phyloP scores from a whole-genome alignment of 2,888 invertebrate genomes.

The Cotesia congregata region DNA sequence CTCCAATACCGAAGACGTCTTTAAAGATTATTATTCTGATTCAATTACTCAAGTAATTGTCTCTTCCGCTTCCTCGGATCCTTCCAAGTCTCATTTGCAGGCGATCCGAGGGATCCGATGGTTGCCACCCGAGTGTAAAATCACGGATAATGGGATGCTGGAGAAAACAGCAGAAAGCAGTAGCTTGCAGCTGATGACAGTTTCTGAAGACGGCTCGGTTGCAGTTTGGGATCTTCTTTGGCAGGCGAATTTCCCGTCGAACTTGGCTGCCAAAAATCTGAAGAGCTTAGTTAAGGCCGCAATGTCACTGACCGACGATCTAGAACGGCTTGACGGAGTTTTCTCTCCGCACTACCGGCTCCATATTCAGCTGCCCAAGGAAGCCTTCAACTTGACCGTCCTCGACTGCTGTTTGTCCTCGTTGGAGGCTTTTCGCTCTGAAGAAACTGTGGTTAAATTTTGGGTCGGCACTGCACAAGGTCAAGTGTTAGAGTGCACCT shows the following conservation, averaged over 20 bases:
- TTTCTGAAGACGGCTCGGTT: constrained; percentile 62
- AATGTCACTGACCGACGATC: constrained; percentile 43
- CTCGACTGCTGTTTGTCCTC: constrained; percentile 51
- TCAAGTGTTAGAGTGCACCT: constrained; percentile 69
- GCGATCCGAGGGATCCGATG: constrained; percentile 62
- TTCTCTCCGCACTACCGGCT: constrained; percentile 48
- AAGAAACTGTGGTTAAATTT: constrained; percentile 47
- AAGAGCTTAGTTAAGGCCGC: constrained; percentile 41
- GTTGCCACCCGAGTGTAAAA: constrained; percentile 55
- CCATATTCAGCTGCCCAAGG: constrained; percentile 38
- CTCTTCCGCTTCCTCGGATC: constrained; percentile 51
- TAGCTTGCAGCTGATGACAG: constrained; percentile 61
- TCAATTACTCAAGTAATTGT: constrained; percentile 13
- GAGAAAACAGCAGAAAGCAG: constrained; percentile 45
- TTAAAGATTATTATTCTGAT: neutral
- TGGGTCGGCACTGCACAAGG: constrained; percentile 61
- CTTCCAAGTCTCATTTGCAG: constrained; percentile 55
- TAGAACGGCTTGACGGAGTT: constrained; percentile 64
- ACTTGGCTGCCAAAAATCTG: constrained; percentile 46
- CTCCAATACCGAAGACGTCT: neutral
- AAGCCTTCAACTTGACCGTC: constrained; percentile 41
- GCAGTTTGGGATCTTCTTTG: constrained; percentile 64
- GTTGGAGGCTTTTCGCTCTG: constrained; percentile 11
- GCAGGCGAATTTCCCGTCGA: constrained; percentile 54
- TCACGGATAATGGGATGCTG: constrained; percentile 55